phyloP scores from a whole-genome alignment of 2,113 vertebrate genomes.

The Pelecanus crispus region DNA sequence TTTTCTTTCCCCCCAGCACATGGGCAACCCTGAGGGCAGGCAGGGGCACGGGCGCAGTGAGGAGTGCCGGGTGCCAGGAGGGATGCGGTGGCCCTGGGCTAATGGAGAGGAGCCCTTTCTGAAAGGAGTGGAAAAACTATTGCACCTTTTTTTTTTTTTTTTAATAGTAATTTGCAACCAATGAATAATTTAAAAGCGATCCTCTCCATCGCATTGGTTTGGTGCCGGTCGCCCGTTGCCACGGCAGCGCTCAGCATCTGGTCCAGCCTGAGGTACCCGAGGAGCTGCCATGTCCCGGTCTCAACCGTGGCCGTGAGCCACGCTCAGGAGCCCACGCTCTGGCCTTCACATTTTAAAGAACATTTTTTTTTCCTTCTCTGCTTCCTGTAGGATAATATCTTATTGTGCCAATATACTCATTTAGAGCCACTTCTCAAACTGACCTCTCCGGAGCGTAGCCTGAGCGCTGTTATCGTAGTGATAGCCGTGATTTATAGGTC shows the following conservation, averaged over 20 bases:
- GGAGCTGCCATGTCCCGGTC: not conserved
- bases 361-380: not conserved
- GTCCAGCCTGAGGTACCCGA: not conserved
- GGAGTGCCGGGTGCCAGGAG: not conserved
- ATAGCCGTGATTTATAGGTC: not conserved
- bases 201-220: not conserved
- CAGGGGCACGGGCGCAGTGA: not conserved
- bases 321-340: too few species aligned
- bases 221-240: not conserved
- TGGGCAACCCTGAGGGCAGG: not conserved
- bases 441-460: not conserved
- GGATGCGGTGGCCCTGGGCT: not conserved
- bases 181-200: not conserved
- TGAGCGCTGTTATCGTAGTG: accelerated
- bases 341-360: not conserved
- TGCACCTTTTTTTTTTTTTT: not conserved
- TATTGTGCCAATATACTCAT: too few species aligned
- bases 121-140: not conserved
- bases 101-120: too few species aligned
- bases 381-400: not conserved
- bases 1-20: too few species aligned
- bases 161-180: not conserved
- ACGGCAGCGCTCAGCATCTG: not conserved
- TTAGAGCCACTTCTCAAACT: not conserved
- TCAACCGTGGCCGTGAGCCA: too few species aligned